Evolutionary conservation across 2,888 invertebrate genomes (phyloP), one percentile per base, ranked within the genome.

Genomic region (Drosophila incognita): DNA sequence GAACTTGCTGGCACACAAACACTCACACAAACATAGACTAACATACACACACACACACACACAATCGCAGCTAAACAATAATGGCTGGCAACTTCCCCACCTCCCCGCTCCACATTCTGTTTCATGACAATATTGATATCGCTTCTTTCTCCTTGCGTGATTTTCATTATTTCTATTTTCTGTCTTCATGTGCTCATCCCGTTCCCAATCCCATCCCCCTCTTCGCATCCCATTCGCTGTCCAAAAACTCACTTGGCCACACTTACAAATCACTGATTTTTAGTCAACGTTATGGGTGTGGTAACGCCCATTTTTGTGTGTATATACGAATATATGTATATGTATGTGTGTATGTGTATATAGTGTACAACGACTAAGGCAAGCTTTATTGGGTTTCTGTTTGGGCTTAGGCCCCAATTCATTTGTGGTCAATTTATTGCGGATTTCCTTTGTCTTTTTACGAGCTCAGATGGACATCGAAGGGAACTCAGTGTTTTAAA

Each of bases 221-320:
- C 31, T 11, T 51, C 48, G 24, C 42, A 40, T 33, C 59, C 54
- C 59, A 65, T 65, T 71, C 53, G 56, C 63, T 49, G 49, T 52
- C 53, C 67, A 62, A 60, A 62, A 68, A 59, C 69, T 72, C 69
- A 69, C 71, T 77, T 63, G 73, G 83, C 81, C 77, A 87, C 85
- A 87, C 81, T 83, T 76, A 76, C 82, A 82, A 87, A 89, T 87
- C 88, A 83, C 88, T 83, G 89, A 83, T 79, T 87, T 82, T 76
- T 82, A 74, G 76, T 57, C 69, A 81, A 74, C 72, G 63, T 69
- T 69, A 62, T 83, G 86, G 87, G 87, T 87, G 89, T 87, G 87
- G 87, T 66, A 74, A 74, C 79, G 71, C 79, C 82, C 72, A 69
- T 42, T 62, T 60, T 38, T 72, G 54, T 56, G 64, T 65, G 51